Conservation (phyloP, 92 coral and sea anemone species). For the Heteractis magnifica region DNA sequence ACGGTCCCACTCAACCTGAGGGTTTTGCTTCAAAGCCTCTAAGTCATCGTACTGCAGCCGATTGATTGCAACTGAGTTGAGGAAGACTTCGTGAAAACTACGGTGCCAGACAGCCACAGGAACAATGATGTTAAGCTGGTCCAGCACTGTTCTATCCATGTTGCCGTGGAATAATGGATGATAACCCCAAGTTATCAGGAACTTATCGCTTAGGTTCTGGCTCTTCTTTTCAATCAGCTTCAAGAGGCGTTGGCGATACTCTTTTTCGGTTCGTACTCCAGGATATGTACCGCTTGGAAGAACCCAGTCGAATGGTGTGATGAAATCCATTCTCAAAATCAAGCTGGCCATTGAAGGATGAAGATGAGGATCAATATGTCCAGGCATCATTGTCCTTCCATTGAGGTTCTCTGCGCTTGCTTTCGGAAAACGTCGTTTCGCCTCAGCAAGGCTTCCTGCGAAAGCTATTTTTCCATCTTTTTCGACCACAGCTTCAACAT, state of each 20-base stretch:
- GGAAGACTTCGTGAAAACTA: background rate
- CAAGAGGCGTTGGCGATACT: slow-evolving; percentile 16
- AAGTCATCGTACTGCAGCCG: slow-evolving; percentile 9
- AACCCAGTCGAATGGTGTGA: too few relatives aligned
- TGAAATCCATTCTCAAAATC: slow-evolving; percentile 14
- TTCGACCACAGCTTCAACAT: too few relatives aligned
- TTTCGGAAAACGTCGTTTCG: slow-evolving; percentile 12
- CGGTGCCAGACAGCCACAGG: too few relatives aligned
- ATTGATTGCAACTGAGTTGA: slow-evolving; percentile 22
- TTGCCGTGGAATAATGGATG: slow-evolving; percentile 31
- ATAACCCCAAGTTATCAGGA: slow-evolving; percentile 48
- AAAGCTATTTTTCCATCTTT: slow-evolving; percentile 21
- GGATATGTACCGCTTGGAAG: slow-evolving; percentile 29
- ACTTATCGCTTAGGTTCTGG: background rate
- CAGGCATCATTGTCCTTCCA: slow-evolving; percentile 48
- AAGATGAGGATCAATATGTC: background rate
- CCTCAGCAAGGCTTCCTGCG: slow-evolving; percentile 26
- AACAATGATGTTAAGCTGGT: background rate
- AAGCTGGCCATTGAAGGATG: slow-evolving; percentile 50
- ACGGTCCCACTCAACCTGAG: slow-evolving; percentile 38
- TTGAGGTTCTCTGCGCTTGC: slow-evolving; percentile 13
- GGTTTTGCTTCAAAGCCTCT: slow-evolving; percentile 21
- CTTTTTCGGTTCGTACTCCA: slow-evolving; percentile 17
- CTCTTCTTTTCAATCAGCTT: background rate
- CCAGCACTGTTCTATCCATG: slow-evolving; percentile 21